Conservation (phyloP, 1,140 invertebrate genomes). For the Scylla paramamosain region DNA sequence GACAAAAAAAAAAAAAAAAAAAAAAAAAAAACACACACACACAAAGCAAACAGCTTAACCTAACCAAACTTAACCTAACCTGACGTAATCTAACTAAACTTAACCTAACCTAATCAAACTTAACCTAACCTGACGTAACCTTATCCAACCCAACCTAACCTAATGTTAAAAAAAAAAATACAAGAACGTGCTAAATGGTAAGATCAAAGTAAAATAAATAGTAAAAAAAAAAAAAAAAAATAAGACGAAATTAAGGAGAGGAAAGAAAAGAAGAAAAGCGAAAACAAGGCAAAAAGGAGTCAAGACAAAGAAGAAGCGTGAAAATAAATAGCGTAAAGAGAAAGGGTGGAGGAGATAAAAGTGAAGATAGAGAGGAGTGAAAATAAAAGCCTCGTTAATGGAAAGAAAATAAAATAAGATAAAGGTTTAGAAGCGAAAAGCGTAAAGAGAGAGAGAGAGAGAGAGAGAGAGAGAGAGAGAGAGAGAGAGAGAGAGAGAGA, state of each 20-base stretch:
- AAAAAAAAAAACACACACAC: too few species aligned
- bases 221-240: neutral
- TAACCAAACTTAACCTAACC: too few species aligned
- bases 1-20: too few species aligned
- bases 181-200: neutral
- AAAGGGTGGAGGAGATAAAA: neutral
- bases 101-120: too few species aligned
- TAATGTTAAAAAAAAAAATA: too few species aligned
- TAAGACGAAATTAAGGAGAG: neutral
- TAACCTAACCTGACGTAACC: too few species aligned
- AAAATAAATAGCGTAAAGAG: neutral
- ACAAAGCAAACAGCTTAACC: too few species aligned
- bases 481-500: slow-evolving; percentile 7
- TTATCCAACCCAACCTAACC: too few species aligned
- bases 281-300: neutral
- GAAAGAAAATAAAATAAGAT: neutral
- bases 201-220: neutral
- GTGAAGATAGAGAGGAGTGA: neutral
- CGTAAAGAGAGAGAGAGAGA: neutral
- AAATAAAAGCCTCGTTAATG: too few species aligned
- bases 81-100: too few species aligned
- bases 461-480: neutral
- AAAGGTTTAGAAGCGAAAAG: neutral
- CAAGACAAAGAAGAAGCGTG: neutral
- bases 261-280: neutral